phyloP scores from a whole-genome alignment of 2,888 invertebrate species.

The Nemotelus nigrinus region DNA sequence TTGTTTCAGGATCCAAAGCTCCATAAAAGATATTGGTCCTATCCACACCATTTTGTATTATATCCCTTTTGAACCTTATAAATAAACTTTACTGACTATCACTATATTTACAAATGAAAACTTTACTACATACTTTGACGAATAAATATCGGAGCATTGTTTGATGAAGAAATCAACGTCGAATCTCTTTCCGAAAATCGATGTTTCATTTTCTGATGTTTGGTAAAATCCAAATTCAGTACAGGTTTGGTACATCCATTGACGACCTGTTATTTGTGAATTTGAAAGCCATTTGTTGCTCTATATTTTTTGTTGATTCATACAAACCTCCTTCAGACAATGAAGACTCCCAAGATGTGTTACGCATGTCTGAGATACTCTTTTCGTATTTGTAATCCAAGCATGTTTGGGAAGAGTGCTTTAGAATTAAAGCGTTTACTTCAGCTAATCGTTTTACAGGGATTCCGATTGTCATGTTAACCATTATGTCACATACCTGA shows the following conservation, averaged over 20 bases:
- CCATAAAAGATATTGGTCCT: conserved; percentile 86
- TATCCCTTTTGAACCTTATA: conserved; percentile 70
- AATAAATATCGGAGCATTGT: conserved; percentile 87
- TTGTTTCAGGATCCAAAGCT: conserved; percentile 74
- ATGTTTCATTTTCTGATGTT: conserved; percentile 71
- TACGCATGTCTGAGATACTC: conserved; percentile 75
- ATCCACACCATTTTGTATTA: conserved; percentile 71
- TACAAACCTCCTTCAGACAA: conserved; percentile 67
- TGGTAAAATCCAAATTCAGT: conserved; percentile 97
- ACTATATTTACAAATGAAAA: neutral
- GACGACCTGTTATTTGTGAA: conserved; percentile 69
- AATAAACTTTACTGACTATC: neutral
- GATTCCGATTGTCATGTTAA: conserved; percentile 69
- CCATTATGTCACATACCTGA: conserved; percentile 80
- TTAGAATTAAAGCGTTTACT: conserved; percentile 77
- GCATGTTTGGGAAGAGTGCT: conserved; percentile 76
- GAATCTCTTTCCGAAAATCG: conserved; percentile 79
- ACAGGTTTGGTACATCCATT: conserved; percentile 96
- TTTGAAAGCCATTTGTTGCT: neutral
- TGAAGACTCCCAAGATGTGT: conserved; percentile 75
- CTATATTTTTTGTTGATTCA: neutral
- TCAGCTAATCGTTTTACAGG: conserved; percentile 76
- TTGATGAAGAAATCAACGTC: conserved; percentile 80
- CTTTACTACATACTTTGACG: conserved; percentile 69
- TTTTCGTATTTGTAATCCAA: conserved; percentile 84